phyloP scores from a whole-genome alignment of 2,113 vertebrate species.

The Psilopogon haemacephalus region DNA sequence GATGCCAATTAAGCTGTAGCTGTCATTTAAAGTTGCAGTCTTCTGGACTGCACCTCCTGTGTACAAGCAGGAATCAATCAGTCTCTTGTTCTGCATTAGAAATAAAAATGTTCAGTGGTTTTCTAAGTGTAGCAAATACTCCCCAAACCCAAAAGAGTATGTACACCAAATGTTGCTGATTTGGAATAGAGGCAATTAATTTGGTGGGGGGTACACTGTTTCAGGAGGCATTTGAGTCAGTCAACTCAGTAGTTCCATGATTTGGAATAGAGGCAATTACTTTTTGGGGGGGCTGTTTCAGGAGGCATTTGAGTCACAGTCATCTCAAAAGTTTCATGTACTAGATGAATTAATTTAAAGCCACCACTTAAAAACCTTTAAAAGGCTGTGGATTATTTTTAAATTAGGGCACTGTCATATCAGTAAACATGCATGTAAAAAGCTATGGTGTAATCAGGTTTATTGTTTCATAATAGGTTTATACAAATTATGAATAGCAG shows the following conservation, averaged over 20 bases:
- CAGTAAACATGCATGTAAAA: slow-evolving; percentile 37
- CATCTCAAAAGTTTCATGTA: not conserved
- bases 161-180: not conserved
- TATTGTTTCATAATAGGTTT: slow-evolving; percentile 77
- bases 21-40: slow-evolving; percentile 49
- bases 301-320: not conserved
- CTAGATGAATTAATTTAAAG: not conserved
- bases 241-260: not conserved
- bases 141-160: not conserved
- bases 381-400: not conserved
- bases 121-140: not conserved
- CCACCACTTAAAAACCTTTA: not conserved
- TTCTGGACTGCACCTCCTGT: slow-evolving; percentile 5
- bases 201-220: not conserved
- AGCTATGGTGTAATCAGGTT: slow-evolving; percentile 42
- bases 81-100: not conserved
- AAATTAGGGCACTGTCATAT: slow-evolving; percentile 3
- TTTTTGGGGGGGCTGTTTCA: not conserved
- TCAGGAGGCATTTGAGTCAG: not conserved
- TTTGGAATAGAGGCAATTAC: no score
- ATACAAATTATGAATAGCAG: slow-evolving; percentile 83
- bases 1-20: slow-evolving; percentile 65
- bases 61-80: slow-evolving; percentile 26
- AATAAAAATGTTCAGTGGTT: slow-evolving; percentile 5
- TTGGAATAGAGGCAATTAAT: not conserved